Conservation (phyloP, 2,888 invertebrate species). For the Anthophora plumipes region DNA sequence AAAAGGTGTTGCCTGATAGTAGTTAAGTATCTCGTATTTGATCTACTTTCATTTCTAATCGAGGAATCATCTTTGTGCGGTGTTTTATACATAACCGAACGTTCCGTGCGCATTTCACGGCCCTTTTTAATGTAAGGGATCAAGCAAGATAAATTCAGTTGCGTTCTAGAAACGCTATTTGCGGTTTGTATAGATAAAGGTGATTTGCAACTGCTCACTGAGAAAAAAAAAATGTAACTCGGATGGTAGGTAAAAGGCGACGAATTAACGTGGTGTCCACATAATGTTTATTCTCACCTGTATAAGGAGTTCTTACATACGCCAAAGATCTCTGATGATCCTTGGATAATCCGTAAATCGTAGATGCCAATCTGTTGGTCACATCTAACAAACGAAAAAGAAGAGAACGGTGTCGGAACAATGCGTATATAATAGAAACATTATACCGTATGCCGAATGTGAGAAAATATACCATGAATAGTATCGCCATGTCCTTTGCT, state of each 20-base stretch:
- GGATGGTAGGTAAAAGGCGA: not conserved
- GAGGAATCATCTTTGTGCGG: slow-evolving; percentile 66
- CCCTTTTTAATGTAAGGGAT: slow-evolving; percentile 82
- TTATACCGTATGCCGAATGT: not conserved
- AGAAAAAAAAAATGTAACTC: slow-evolving; percentile 4
- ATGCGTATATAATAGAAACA: not conserved
- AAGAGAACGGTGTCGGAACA: slow-evolving; percentile 5
- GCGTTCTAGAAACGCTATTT: slow-evolving; percentile 74
- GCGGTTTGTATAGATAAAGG: slow-evolving; percentile 81
- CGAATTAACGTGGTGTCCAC: not conserved
- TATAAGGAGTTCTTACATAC: slow-evolving; percentile 82
- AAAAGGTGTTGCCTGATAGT: slow-evolving; percentile 82
- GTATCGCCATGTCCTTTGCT: slow-evolving; percentile 74
- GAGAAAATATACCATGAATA: slow-evolving; percentile 66
- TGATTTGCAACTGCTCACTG: slow-evolving; percentile 80
- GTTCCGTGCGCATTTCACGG: slow-evolving; percentile 78
- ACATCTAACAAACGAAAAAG: slow-evolving; percentile 61
- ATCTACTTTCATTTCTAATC: slow-evolving; percentile 48
- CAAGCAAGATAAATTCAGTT: slow-evolving; percentile 77
- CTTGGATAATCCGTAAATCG: slow-evolving; percentile 67
- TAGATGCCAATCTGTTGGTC: slow-evolving; percentile 70
- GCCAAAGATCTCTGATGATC: slow-evolving; percentile 70
- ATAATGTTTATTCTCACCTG: slow-evolving; percentile 68
- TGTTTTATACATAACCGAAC: slow-evolving; percentile 83
- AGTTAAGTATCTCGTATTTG: slow-evolving; percentile 72